These are phyloP conservation scores for Ammospiza nelsoni DNA, from an alignment of 2,113 vertebrate species.

Conservation along the genomic window DNA sequence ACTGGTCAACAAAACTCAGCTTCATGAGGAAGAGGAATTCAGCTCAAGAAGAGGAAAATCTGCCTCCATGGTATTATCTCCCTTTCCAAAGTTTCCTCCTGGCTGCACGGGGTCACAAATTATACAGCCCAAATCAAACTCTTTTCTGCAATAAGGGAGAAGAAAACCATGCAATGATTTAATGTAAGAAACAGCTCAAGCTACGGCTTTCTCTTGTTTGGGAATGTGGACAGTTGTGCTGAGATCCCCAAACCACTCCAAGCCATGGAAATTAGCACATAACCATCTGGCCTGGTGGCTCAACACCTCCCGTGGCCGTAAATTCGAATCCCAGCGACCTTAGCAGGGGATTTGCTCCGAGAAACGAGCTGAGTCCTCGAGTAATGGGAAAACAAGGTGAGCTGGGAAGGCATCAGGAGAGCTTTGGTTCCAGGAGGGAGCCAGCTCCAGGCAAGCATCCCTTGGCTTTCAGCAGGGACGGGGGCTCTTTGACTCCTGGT, in stretches of 20 bases:
- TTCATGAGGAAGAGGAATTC: not conserved
- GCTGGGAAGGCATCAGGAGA: not conserved
- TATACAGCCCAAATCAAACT: not conserved
- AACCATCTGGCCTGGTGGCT: constrained; percentile 55
- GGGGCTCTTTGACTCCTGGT: rapidly evolving
- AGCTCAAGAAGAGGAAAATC: not conserved
- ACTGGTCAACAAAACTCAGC: not conserved
- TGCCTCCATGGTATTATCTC: not conserved
- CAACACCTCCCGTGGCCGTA: constrained; percentile 43
- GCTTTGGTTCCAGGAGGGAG: not conserved
- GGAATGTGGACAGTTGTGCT: not conserved
- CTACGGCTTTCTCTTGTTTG: not conserved
- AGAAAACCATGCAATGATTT: constrained; percentile 26
- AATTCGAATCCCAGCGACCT: constrained; percentile 48
- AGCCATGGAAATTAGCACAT: constrained; percentile 30
- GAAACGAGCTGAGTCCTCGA: not conserved
- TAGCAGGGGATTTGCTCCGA: constrained; percentile 36
- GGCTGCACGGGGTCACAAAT: constrained; percentile 6
- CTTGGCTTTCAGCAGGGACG: not conserved
- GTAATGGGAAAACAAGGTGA: constrained; percentile 50
- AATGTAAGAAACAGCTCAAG: not conserved
- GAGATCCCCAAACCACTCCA: constrained; percentile 26
- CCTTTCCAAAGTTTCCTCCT: constrained; percentile 1
- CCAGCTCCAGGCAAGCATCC: not conserved
- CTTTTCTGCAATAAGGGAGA: not conserved